phyloP scores from a whole-genome alignment of 2,113 vertebrate genomes.

The Trematomus loennbergii region DNA sequence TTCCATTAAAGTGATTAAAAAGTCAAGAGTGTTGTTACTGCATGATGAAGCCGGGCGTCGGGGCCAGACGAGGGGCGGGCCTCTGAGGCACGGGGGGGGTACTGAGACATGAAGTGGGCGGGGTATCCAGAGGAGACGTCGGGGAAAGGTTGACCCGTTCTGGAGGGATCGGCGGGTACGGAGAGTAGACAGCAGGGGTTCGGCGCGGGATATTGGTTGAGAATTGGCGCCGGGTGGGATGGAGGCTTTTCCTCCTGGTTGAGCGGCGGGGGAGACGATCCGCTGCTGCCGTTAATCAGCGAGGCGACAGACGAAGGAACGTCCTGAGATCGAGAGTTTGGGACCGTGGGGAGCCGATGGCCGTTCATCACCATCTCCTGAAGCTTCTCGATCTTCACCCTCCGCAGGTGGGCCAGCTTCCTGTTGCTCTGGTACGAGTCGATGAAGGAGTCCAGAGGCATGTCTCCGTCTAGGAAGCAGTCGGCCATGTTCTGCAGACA shows the following conservation, averaged over 20 bases:
- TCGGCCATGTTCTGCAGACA: constrained; percentile 94
- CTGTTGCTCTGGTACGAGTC: constrained; percentile 93
- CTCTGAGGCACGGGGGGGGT: constrained; percentile 92
- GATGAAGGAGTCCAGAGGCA: constrained; percentile 91
- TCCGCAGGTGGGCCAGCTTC: constrained; percentile 92
- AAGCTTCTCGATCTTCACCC: constrained; percentile 98
- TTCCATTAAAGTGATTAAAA: constrained; percentile 49
- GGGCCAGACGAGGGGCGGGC: constrained; percentile 86
- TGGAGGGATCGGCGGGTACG: constrained; percentile 90
- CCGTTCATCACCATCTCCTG: constrained; percentile 95
- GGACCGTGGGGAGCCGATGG: constrained; percentile 78
- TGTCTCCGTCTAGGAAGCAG: constrained; percentile 92
- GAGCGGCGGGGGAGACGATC: constrained; percentile 76
- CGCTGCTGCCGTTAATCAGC: background rate
- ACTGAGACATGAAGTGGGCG: constrained; percentile 83
- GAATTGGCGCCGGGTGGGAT: constrained; percentile 79
- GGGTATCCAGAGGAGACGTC: constrained; percentile 84
- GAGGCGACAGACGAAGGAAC: background rate
- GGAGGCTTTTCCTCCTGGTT: constrained; percentile 87
- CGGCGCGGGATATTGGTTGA: constrained; percentile 65
- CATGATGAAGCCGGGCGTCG: constrained; percentile 95
- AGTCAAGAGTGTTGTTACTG: constrained; percentile 82
- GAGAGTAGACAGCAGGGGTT: constrained; percentile 80
- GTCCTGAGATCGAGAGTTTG: constrained; percentile 73
- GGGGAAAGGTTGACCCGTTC: constrained; percentile 82